Percentiles rank a stretch among this genome's conserved stretches.
Evolutionary conservation across 2,113 vertebrate species (phyloP).

Genomic region (Centrocercus urophasianus): DNA sequence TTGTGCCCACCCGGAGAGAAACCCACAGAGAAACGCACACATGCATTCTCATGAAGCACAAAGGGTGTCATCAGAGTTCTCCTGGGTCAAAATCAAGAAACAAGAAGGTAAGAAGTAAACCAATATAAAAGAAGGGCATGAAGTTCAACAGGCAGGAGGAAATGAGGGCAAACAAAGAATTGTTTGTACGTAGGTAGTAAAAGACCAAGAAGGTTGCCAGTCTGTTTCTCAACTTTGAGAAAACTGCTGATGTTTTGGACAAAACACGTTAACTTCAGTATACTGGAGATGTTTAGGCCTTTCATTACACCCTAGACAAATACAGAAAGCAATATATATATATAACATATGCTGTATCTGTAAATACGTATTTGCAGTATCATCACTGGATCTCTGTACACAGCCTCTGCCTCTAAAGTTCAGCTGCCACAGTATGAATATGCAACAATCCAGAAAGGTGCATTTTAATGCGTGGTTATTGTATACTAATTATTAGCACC

Average conservation of each 20-base stretch:
- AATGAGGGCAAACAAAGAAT: neutral
- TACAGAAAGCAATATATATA: neutral
- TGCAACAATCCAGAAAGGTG: neutral
- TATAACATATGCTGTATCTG: fast-evolving
- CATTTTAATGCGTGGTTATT: neutral
- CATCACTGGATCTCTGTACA: neutral
- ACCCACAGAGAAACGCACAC: neutral
- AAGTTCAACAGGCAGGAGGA: neutral
- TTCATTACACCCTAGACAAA: neutral
- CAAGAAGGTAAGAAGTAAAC: neutral
- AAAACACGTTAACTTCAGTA: neutral
- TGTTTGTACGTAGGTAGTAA: neutral
- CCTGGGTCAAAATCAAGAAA: neutral
- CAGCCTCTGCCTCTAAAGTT: neutral
- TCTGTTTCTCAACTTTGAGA: neutral
- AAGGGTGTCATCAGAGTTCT: neutral
- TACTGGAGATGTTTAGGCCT: neutral
- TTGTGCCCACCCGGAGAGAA: neutral
- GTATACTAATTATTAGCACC: neutral
- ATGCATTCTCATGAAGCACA: neutral
- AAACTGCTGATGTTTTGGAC: neutral
- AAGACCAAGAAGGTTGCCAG: neutral
- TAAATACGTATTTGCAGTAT: neutral
- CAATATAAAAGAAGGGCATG: neutral
- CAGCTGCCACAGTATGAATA: neutral